Percentiles rank a stretch among this genome's conserved stretches.
Conservation (phyloP, 2,113 vertebrate species). For the Pithys albifrons region DNA sequence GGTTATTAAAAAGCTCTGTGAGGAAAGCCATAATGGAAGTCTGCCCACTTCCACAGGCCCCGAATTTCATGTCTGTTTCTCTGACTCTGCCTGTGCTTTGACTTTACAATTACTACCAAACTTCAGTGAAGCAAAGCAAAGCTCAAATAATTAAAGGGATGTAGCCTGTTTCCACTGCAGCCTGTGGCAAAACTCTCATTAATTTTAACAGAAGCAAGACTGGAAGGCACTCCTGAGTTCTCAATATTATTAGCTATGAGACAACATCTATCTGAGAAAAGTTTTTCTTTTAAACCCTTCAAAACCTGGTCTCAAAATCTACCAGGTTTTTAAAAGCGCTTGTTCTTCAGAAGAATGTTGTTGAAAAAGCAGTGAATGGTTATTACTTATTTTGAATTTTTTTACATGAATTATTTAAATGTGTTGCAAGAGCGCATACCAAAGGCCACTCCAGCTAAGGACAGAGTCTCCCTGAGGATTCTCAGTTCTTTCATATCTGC, state of each 20-base stretch:
- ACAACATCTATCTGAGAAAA: neutral
- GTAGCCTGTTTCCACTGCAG: neutral
- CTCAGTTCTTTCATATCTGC: neutral
- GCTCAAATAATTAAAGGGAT: constrained; percentile 31
- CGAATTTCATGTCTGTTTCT: neutral
- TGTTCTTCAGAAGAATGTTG: neutral
- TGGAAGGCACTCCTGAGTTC: neutral
- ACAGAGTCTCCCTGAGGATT: neutral
- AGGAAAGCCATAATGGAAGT: constrained; percentile 18
- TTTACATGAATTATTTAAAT: constrained; percentile 13
- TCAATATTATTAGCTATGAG: neutral
- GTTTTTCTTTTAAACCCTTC: neutral
- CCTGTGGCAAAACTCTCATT: constrained; percentile 25
- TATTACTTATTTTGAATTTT: neutral
- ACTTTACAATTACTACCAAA: neutral
- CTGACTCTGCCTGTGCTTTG: neutral
- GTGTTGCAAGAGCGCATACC: neutral
- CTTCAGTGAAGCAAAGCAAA: neutral
- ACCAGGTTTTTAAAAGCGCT: neutral
- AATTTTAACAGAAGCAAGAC: constrained; percentile 23
- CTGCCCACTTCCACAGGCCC: neutral
- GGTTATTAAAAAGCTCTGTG: constrained; percentile 11
- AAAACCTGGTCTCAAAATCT: neutral
- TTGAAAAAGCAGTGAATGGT: neutral
- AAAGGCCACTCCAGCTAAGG: neutral